Conservation (phyloP, 2,888 invertebrate species). For the Tubulanus polymorphus region DNA sequence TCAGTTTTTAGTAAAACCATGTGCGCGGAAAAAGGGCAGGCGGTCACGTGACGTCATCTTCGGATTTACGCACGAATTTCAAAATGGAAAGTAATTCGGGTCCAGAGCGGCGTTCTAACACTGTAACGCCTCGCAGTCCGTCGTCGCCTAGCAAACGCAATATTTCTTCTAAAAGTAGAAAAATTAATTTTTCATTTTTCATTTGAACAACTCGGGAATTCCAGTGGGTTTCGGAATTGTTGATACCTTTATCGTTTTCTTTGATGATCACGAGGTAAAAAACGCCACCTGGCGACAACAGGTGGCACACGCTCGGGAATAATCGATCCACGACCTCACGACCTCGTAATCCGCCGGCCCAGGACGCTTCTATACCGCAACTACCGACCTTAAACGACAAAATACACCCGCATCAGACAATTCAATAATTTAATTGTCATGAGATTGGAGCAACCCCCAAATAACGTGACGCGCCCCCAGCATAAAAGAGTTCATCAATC, state of each 20-base stretch:
- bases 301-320: constrained; percentile 65
- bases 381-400: constrained; percentile 37
- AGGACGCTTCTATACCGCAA: constrained; percentile 51
- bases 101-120: constrained; percentile 73
- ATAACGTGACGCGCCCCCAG: too few relatives aligned
- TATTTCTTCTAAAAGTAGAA: constrained; percentile 56
- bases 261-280: constrained; percentile 85
- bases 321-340: constrained; percentile 67
- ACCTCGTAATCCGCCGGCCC: constrained; percentile 59
- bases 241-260: constrained; percentile 70
- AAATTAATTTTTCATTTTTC: neutral
- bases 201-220: neutral
- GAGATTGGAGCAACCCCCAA: too few relatives aligned
- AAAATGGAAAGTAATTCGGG: constrained; percentile 84
- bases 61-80: too few relatives aligned
- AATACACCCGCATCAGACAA: neutral
- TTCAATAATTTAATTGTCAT: neutral
- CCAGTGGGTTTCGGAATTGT: neutral
- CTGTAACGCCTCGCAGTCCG: constrained; percentile 62
- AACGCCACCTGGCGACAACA: constrained; percentile 71
- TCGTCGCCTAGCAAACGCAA: constrained; percentile 59
- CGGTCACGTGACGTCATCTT: too few relatives aligned
- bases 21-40: too few relatives aligned
- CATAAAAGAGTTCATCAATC: too few relatives aligned
- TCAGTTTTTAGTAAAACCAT: too few relatives aligned